Evolutionary conservation across 2,113 vertebrate species (phyloP), one percentile per base, ranked within the genome.

Genomic region (Condylura cristata): DNA sequence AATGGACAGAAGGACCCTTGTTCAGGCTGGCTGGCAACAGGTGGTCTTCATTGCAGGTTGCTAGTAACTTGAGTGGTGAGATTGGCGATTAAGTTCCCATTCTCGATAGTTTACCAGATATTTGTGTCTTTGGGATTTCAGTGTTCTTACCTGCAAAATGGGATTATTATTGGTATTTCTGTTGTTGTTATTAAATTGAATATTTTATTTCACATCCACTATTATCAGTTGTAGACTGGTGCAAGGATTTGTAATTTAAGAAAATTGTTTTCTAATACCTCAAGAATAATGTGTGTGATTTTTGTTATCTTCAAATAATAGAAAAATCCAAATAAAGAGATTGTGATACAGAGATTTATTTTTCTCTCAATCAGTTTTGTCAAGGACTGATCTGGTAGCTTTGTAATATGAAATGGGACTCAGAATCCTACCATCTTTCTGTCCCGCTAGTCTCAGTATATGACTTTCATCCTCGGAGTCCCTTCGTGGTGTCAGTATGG

Each of bases 121-220:
- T 34, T 85, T 28, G 24, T 26, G 3, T 46, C 71, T 93, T 88
- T 93, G 56, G 56, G 37, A 81, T 90, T 75, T 93, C 53, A 81
- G 34, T 75, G 30, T 90, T 80, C 53, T 92, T 70, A n/a, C 56
- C 26, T 66, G 37, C 24, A 86, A 66, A 91, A 84, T 37, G 63
- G 4, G 37, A 16, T 71, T 48, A 18, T 61, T 66, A 5, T 75
- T 70, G 63, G 76, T 75, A 65, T 34, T 74, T 24, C 30, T 70
- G 26, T 58, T 11, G 26, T 39, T 83, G 20, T 89, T 56, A 53
- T 60, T 26, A 84, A 65, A 68, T 95, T 60, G 79, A 63, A 61
- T 51, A 48, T 75, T 83, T 75, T 74, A 66, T 70, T 80, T 74
- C 30, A 74, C 2, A 79, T 61, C 71, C 82, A 63, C 80, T 28